phyloP scores from a whole-genome alignment of 2,113 vertebrate species.

The Cyphomyrus plagiostoma region DNA sequence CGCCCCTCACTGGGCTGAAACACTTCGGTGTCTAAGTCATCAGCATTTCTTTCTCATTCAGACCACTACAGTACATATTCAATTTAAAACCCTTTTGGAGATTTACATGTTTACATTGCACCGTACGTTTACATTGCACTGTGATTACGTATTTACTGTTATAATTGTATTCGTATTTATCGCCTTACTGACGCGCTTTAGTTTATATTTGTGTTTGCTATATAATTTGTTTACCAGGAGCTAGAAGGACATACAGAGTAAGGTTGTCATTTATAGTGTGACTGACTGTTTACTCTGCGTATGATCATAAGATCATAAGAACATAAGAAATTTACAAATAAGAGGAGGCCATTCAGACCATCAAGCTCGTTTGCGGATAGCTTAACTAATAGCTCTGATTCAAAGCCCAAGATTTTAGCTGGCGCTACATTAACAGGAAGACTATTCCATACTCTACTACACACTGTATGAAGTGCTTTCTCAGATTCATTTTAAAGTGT shows the following conservation, averaged over 20 bases:
- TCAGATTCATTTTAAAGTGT: too few species aligned
- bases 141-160: neutral
- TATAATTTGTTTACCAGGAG: neutral
- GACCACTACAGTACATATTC: neutral
- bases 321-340: neutral
- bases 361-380: neutral
- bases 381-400: too few species aligned
- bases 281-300: neutral
- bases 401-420: too few species aligned
- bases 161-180: neutral
- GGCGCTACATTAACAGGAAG: too few species aligned
- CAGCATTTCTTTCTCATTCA: neutral
- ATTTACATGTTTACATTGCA: neutral
- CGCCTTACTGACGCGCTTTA: neutral
- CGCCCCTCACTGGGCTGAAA: neutral
- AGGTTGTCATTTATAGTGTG: neutral
- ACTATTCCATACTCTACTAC: too few species aligned
- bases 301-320: neutral
- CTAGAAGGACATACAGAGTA: neutral
- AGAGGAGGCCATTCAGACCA: neutral
- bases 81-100: neutral
- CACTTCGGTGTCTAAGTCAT: neutral
- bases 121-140: neutral
- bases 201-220: neutral
- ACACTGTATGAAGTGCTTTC: too few species aligned